Evolutionary conservation across 2,797 vertebrate genomes (phyloP).

Genomic region (Pelodytes ibericus): DNA sequence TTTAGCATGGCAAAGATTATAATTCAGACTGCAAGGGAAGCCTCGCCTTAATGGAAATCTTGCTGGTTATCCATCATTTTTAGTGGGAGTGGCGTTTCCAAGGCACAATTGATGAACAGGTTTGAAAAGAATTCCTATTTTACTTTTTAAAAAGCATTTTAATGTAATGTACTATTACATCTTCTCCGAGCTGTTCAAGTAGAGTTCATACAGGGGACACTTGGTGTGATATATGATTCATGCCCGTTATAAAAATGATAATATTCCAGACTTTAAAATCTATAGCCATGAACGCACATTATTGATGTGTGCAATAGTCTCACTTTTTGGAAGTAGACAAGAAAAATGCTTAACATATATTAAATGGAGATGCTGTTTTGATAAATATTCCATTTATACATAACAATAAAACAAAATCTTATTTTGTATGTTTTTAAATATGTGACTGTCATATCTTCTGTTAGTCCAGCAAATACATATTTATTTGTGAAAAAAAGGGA

Average conservation of each 20-base stretch:
- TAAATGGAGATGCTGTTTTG: no score
- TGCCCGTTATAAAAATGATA: constrained; percentile 39
- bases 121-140: constrained; percentile 24
- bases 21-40: constrained; percentile 40
- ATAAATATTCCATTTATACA: no score
- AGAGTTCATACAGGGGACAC: constrained; percentile 39
- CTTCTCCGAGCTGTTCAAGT: constrained; percentile 28
- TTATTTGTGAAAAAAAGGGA: no score
- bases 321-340: not conserved
- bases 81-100: constrained; percentile 37
- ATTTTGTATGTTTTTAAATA: no score
- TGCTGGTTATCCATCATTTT: constrained; percentile 41
- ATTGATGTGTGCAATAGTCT: not conserved
- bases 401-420: no score
- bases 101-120: constrained; percentile 24
- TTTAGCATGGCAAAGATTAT: constrained; percentile 42
- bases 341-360: not conserved
- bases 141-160: constrained; percentile 20
- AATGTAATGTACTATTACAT: constrained; percentile 44
- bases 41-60: constrained; percentile 40
- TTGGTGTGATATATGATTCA: constrained; percentile 36
- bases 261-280: constrained; percentile 16
- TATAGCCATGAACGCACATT: constrained; percentile 1
- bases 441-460: no score
- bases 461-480: no score